Evolutionary conservation across 2,797 vertebrate species (phyloP), one percentile per base, ranked within the genome.

Genomic region (Huso huso): DNA sequence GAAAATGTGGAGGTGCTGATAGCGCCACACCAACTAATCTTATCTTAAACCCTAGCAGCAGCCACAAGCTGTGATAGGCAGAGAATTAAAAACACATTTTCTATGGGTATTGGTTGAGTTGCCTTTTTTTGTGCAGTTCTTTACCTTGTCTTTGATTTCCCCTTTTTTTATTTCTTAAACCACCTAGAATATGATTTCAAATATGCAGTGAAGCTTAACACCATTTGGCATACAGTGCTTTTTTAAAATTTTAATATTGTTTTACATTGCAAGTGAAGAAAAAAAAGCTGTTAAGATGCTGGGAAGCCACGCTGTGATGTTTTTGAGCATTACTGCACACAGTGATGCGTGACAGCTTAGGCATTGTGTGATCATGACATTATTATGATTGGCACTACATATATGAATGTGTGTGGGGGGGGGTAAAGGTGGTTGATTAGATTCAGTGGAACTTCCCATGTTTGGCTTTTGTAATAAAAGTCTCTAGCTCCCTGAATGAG

Each of bases 1-100:
- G 89, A 87, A 89, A 89, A 91, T 91, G 85, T 92, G 90, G 88
- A 92, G 84, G 82, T 85, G 84, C 87, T 90, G 89, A 92, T 92
- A 92, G 89, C 84, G 78, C 82, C 84, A 70, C 85, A 89, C 83
- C 78, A 86, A 82, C 88, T 91, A 91, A 92, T 92, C 89, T 92
- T 91, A 92, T 91, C 90, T 90, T 87, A 90, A 90, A 89, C 85
- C 86, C 86, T 88, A 87, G 88, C 85, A 89, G 87, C 88, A 90
- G 86, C 86, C 82, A 85, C 88, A 86, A 88, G 89, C 87, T 84
- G 79, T 79, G 85, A 90, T 89, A 89, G 85, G 83, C 85, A 88
- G 87, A 80, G 86, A 92, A 90, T 90, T 90, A 89, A 88, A 91
- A 90, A 78, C 86, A 89, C 83, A 81, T 83, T 89, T 89, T 88